Base-by-base conservation (phyloP, 1,140 invertebrate genomes). In the Whitmania pigra region DNA sequence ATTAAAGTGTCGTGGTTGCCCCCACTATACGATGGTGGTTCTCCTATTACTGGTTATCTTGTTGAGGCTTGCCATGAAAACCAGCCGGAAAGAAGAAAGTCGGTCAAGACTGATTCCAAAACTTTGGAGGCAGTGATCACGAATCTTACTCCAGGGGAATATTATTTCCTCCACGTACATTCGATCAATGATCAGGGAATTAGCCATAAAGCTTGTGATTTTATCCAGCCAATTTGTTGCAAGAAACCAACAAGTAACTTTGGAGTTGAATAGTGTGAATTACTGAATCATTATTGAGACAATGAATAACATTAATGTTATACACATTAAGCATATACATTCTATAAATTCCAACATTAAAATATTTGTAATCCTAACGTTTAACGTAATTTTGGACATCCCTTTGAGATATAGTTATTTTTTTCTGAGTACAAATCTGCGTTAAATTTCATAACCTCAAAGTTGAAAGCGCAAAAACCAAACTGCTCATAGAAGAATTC, bases 1-100 rank as follows among this genome's bases (percentile, higher is more conserved):
- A 92, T 90, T 78, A 94, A 94, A 78, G 83, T 97, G 0, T 89
- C 90, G 77, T 99, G 96, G 96, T 88, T 94, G 72, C 93, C 94
- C 79, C 95, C 96, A 57, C 92, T 94, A 78, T 94, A 97, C 80
- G 95, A 99, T 84, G 97, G 97, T 77, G 97, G 96, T 54, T 89
- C 91, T 79, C 93, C 94, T 9, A 87, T 97, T 17, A 90, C 90
- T 0, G 89, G 91, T 80, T 97, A 97, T 78, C 83, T 89, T 31
- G 88, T 97, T 31, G 94, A 96, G 79, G 92, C 36, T 53, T 70
- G 69, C 53, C 53, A 27, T 70, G 53, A 25, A 25, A 40, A 22
- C n/a, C 69, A 49, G n/a, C 53, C 69, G 7, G n/a, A 27, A 18
- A 53, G 69, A 49, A 49, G 31, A 40, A 70, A 70, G n/a, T 25